These are phyloP conservation scores for Myopa tessellatipennis DNA, from an alignment of 2,888 invertebrate species.

Conservation along the genomic window DNA sequence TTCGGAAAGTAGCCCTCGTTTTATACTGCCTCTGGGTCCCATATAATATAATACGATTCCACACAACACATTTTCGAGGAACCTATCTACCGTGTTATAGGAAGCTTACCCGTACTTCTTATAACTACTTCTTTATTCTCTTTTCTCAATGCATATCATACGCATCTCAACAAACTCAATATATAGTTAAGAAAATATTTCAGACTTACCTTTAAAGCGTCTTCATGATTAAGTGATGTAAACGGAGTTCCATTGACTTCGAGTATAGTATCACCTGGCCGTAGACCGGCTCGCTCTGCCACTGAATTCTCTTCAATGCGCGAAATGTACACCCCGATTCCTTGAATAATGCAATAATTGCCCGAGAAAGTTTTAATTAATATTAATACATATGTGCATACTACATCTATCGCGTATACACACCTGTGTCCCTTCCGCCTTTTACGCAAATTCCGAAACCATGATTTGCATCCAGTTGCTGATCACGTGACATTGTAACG, in stretches of 20 bases:
- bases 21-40: too few relatives aligned
- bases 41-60: too few relatives aligned
- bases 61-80: too few relatives aligned
- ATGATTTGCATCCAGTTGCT: constrained; percentile 76
- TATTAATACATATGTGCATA: not conserved
- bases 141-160: too few relatives aligned
- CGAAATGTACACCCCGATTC: constrained; percentile 91
- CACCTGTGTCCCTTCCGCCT: constrained; percentile 91
- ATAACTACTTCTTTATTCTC: too few relatives aligned
- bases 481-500: constrained; percentile 86
- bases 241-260: constrained; percentile 95
- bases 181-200: not conserved
- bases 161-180: too few relatives aligned
- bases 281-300: constrained; percentile 87
- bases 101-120: too few relatives aligned
- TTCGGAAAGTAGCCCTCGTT: too few relatives aligned
- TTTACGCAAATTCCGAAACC: constrained; percentile 93
- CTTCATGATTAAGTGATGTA: constrained; percentile 91
- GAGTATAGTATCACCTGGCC: constrained; percentile 93
- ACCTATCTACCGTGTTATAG: too few relatives aligned
- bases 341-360: constrained; percentile 67
- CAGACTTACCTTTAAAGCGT: constrained; percentile 84
- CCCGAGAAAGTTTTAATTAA: too few relatives aligned
- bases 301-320: constrained; percentile 90
- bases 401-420: not conserved